phyloP scores from a whole-genome alignment of 2,888 invertebrate genomes.

The Pecten maximus region DNA sequence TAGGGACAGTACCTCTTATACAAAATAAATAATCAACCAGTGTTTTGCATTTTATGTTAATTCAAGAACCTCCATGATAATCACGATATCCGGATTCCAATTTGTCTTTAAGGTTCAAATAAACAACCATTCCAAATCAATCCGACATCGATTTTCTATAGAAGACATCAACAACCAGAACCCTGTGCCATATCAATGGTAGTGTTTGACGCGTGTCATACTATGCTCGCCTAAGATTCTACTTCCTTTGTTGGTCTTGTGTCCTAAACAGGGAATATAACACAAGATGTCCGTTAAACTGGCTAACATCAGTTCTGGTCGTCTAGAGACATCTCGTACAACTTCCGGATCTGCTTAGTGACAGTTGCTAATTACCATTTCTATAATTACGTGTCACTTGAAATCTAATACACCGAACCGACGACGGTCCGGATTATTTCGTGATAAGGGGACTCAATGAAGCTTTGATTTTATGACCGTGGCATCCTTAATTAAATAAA shows the following conservation, averaged over 20 bases:
- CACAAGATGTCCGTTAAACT: neutral
- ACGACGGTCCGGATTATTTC: neutral
- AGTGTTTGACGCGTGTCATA: neutral
- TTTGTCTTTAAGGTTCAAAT: neutral
- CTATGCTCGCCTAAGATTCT: neutral
- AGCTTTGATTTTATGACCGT: neutral
- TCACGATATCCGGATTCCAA: neutral
- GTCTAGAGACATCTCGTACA: neutral
- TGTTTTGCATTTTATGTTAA: too few species aligned
- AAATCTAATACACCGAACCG: neutral
- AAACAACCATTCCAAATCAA: neutral
- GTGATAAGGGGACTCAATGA: neutral
- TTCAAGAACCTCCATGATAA: too few species aligned
- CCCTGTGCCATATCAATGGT: neutral
- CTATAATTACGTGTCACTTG: neutral
- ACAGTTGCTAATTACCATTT: neutral
- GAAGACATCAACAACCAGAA: neutral
- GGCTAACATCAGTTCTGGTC: neutral
- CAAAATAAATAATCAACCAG: too few species aligned
- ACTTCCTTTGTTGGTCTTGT: neutral
- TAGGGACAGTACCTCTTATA: too few species aligned
- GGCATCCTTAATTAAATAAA: neutral
- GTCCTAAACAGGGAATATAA: neutral
- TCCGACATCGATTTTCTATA: neutral
- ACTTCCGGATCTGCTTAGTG: constrained; percentile 24